A percentile compares a stretch with the other conserved stretches of the same genome.
Evolutionary conservation across 2,113 vertebrate genomes (phyloP).

Genomic region (Mesitornis unicolor): DNA sequence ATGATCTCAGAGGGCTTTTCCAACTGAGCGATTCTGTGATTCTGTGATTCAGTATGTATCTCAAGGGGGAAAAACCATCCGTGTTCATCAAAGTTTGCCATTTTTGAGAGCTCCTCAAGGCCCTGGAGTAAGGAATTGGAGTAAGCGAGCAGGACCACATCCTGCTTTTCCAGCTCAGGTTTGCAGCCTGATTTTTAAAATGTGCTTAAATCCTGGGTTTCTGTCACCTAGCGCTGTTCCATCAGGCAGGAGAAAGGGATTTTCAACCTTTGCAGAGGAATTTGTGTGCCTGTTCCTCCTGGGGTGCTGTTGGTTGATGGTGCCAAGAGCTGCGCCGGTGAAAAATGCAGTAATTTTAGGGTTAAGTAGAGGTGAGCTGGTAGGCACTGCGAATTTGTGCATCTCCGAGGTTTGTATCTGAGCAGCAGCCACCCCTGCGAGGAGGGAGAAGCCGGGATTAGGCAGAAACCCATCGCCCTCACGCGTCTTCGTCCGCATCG

Average conservation of each 20-base stretch:
- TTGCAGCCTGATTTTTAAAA: not conserved
- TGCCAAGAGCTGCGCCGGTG: not conserved
- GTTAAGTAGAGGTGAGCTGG: not conserved
- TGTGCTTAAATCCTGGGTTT: fast-evolving
- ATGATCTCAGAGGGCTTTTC: too few relatives aligned
- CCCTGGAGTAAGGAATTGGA: not conserved
- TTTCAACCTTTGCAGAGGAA: not conserved
- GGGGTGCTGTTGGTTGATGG: not conserved
- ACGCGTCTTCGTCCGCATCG: fast-evolving
- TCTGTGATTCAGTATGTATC: too few relatives aligned
- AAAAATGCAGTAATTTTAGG: not conserved
- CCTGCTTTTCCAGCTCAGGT: not conserved
- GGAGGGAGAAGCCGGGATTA: not conserved
- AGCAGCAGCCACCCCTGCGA: not conserved
- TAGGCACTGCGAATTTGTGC: not conserved
- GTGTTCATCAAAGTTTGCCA: not conserved
- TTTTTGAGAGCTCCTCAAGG: not conserved
- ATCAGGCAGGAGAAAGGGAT: not conserved
- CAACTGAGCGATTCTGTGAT: too few relatives aligned
- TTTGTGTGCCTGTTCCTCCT: not conserved
- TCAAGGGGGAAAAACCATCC: not conserved
- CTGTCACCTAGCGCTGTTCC: fast-evolving
- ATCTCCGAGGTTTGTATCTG: fast-evolving
- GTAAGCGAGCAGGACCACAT: not conserved
- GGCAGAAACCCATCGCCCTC: not conserved